phyloP scores from a whole-genome alignment of 2,888 invertebrate species.

The Rhaphigaster nebulosa region DNA sequence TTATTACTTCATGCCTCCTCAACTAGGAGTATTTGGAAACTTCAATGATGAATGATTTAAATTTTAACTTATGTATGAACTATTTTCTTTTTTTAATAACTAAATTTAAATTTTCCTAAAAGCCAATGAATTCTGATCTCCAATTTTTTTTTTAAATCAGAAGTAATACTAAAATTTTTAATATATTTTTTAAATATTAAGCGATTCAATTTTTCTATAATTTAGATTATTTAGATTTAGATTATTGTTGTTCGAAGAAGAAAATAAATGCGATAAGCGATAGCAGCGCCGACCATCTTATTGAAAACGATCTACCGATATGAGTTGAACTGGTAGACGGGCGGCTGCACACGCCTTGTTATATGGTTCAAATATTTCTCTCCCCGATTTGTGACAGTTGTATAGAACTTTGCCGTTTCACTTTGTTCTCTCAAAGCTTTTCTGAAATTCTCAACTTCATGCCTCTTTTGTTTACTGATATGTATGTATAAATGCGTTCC shows the following conservation, averaged over 20 bases:
- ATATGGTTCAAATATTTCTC: neutral
- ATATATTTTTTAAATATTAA: too few species aligned
- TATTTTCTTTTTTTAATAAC: too few species aligned
- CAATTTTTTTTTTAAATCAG: too few species aligned
- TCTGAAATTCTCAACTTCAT: conserved; percentile 35
- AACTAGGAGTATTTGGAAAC: too few species aligned
- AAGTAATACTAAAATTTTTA: too few species aligned
- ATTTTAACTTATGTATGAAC: too few species aligned
- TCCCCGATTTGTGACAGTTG: conserved; percentile 2
- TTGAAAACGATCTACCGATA: neutral
- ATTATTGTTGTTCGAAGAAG: neutral
- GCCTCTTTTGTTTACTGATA: conserved; percentile 8
- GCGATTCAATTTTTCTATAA: too few species aligned
- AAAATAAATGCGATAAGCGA: neutral
- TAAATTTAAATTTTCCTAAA: too few species aligned
- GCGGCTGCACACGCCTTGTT: neutral
- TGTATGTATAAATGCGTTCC: neutral
- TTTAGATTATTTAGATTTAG: too few species aligned
- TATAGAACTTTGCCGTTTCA: conserved; percentile 3
- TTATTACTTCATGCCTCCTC: too few species aligned
- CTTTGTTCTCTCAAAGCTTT: conserved; percentile 38
- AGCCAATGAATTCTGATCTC: too few species aligned
- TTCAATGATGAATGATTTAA: too few species aligned
- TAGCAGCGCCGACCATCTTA: neutral
- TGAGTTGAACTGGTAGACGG: neutral